Conservation (phyloP, 92 coral and sea anemone genomes). For the Meandrina meandrites region DNA sequence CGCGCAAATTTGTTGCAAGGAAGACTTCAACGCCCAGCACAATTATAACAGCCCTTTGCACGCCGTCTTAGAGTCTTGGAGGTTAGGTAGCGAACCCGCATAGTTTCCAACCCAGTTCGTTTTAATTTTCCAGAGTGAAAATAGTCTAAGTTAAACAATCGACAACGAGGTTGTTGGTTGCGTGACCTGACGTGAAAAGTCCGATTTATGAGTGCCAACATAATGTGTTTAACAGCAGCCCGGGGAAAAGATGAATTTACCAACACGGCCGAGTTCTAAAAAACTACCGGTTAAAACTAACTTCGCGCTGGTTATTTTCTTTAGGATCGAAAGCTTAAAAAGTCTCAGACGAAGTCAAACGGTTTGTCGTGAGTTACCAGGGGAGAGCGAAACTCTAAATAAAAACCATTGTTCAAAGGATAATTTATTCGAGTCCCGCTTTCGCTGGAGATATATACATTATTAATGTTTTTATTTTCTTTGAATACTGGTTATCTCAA, state of each 20-base stretch:
- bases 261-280: background rate
- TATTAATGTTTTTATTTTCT: slow-evolving; percentile 4
- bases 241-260: slow-evolving; percentile 1
- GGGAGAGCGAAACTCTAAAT: slow-evolving; percentile 9
- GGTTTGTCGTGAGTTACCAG: slow-evolving; percentile 14
- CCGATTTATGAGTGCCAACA: slow-evolving; percentile 13
- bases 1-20: background rate
- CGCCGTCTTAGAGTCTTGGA: background rate
- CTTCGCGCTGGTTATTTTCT: background rate
- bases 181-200: slow-evolving; percentile 23
- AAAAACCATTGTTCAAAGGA: slow-evolving; percentile 20
- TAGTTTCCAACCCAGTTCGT: background rate
- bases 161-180: background rate
- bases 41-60: background rate
- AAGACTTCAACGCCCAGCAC: background rate
- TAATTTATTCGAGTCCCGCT: slow-evolving; percentile 30
- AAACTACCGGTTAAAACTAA: background rate
- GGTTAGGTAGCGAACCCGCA: background rate
- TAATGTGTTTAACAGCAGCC: slow-evolving; percentile 18
- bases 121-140: background rate
- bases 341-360: slow-evolving; percentile 2
- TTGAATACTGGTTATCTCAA: background rate
- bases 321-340: slow-evolving; percentile 12
- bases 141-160: background rate
- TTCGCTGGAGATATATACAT: slow-evolving; percentile 9